Conservation (phyloP, 2,113 vertebrate genomes). For the Reinhardtius hippoglossoides region DNA sequence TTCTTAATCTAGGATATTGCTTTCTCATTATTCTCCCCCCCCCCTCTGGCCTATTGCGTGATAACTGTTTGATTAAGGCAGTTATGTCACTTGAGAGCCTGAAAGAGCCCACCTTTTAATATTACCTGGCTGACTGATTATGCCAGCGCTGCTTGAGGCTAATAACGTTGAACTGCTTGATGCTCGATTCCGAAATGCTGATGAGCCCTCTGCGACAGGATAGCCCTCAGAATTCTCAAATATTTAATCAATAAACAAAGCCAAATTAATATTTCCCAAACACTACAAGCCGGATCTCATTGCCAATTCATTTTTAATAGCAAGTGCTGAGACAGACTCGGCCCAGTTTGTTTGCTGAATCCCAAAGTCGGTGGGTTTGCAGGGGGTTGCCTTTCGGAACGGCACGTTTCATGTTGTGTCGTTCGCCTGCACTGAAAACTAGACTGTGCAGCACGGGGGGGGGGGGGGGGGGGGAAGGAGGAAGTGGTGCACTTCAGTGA, state of each 20-base stretch:
- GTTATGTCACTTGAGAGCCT: conserved; percentile 75
- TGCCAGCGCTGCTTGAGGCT: conserved; percentile 60
- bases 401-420: background rate
- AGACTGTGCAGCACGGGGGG: background rate
- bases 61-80: conserved; percentile 81
- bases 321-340: too few relatives aligned
- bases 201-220: conserved; percentile 54
- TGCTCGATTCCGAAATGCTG: conserved; percentile 71
- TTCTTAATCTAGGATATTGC: conserved; percentile 78
- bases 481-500: background rate
- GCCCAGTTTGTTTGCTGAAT: background rate
- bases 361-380: background rate
- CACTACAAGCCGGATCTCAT: background rate
- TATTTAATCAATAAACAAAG: conserved; percentile 65
- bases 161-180: conserved; percentile 72
- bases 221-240: conserved; percentile 35
- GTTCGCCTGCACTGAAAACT: background rate
- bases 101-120: conserved; percentile 79
- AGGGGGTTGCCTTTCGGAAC: background rate
- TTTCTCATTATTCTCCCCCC: conserved; percentile 72
- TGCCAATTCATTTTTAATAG: background rate
- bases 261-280: conserved; percentile 49
- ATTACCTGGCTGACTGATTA: conserved; percentile 79
- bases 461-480: background rate
- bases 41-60: conserved; percentile 68